Evolutionary conservation across 2,113 vertebrate genomes (phyloP).

Genomic region (Gnathonemus echidnorhynchus): DNA sequence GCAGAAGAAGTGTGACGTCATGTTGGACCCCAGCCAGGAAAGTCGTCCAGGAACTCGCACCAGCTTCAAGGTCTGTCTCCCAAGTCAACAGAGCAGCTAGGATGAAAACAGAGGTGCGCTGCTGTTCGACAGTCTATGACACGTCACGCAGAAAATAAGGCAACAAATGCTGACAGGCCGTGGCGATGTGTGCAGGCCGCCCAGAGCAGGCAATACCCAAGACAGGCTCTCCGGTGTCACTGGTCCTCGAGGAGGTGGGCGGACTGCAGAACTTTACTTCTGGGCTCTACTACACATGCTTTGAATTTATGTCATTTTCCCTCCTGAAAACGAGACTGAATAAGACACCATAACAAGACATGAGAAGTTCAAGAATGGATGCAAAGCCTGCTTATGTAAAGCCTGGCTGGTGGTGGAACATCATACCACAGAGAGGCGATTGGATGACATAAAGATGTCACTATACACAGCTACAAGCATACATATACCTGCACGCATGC

Average conservation of each 20-base stretch:
- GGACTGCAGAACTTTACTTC: conserved; percentile 41
- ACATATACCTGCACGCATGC: not conserved
- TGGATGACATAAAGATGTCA: not conserved
- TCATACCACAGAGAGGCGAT: not conserved
- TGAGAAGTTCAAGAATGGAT: not conserved
- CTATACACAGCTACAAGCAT: not conserved
- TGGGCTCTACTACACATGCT: conserved; percentile 31
- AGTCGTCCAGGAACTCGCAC: not conserved
- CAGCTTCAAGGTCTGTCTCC: not conserved
- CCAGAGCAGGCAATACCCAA: conserved; percentile 49
- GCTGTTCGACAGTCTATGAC: conserved; percentile 43
- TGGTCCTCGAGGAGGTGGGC: conserved; percentile 45
- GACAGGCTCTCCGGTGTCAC: conserved; percentile 51
- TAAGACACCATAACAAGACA: not conserved
- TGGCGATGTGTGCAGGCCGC: conserved; percentile 44
- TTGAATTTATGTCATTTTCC: conserved; percentile 15
- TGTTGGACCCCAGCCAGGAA: not conserved
- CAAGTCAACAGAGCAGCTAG: conserved; percentile 41
- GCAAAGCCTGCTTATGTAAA: conserved; percentile 3
- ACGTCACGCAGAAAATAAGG: conserved; percentile 46
- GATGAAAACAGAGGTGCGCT: conserved; percentile 27
- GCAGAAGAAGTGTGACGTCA: not conserved
- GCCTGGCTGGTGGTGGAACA: not conserved
- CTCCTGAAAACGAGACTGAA: conserved; percentile 24
- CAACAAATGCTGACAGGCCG: conserved; percentile 43